phyloP scores from a whole-genome alignment of 2,113 vertebrate genomes.

The Phalacrocorax brasilianus region DNA sequence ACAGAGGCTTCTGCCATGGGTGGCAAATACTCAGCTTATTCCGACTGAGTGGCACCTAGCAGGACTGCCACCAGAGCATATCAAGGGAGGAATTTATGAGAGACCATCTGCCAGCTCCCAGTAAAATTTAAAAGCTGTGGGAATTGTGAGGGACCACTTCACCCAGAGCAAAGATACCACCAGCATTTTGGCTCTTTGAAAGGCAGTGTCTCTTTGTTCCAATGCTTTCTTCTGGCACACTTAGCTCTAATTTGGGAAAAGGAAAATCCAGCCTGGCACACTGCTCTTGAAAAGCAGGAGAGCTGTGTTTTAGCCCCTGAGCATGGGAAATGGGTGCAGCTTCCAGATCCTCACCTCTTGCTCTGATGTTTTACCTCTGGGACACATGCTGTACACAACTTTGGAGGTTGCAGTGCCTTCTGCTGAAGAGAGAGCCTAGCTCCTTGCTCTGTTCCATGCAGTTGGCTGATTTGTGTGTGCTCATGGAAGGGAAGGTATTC shows the following conservation, averaged over 20 bases:
- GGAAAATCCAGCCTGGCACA: neutral
- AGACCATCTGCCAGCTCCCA: neutral
- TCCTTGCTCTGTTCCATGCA: neutral
- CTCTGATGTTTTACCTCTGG: neutral
- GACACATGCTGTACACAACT: neutral
- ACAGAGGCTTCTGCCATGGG: neutral
- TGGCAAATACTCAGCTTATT: neutral
- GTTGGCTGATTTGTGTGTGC: neutral
- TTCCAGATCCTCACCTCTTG: neutral
- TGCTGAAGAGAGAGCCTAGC: neutral
- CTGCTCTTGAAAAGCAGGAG: neutral
- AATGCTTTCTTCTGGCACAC: neutral
- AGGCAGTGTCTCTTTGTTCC: neutral
- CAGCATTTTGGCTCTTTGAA: neutral
- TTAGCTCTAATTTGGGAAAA: neutral
- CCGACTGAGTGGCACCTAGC: neutral
- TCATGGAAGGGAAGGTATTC: neutral
- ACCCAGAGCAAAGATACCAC: neutral
- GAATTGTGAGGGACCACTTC: neutral
- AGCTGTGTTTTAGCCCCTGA: neutral
- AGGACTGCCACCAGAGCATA: neutral
- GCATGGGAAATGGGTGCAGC: neutral
- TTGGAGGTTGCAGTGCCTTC: neutral
- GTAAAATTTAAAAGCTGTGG: neutral
- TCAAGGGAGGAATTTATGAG: neutral